Percentiles rank a stretch among this genome's conserved stretches.
Conservation (phyloP, 1,140 invertebrate species). For the Nasonia vitripennis region DNA sequence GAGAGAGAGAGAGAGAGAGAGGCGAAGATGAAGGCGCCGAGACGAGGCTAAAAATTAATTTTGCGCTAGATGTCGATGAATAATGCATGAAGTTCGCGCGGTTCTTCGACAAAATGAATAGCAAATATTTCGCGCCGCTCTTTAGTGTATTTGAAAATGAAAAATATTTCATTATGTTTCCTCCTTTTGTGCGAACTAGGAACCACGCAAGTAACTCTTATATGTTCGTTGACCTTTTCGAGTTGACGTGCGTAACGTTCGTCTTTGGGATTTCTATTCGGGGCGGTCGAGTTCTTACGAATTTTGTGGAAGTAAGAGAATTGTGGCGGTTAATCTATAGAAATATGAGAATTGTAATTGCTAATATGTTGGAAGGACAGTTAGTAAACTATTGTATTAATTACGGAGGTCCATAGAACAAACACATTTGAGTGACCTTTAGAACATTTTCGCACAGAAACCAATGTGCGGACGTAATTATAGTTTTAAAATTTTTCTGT, state of each 20-base stretch:
- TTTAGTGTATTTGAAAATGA: background rate
- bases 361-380: too few relatives aligned
- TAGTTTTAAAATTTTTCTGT: too few relatives aligned
- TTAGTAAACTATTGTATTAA: too few relatives aligned
- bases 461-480: too few relatives aligned
- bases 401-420: too few relatives aligned
- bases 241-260: background rate
- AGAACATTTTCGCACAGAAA: too few relatives aligned
- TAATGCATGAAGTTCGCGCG: background rate
- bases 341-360: too few relatives aligned
- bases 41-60: slow-evolving; percentile 19
- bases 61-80: slow-evolving; percentile 6
- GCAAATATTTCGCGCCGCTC: background rate
- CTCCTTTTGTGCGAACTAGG: background rate
- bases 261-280: background rate
- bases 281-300: too few relatives aligned
- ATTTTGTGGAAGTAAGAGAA: too few relatives aligned
- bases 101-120: background rate
- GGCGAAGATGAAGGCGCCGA: background rate
- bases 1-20: background rate
- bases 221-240: background rate
- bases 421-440: too few relatives aligned
- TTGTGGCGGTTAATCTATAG: too few relatives aligned
- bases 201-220: background rate
- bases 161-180: background rate